Evolutionary conservation across 2,113 vertebrate genomes (phyloP), one percentile per base, ranked within the genome.

Genomic region (Pangasianodon gigas): DNA sequence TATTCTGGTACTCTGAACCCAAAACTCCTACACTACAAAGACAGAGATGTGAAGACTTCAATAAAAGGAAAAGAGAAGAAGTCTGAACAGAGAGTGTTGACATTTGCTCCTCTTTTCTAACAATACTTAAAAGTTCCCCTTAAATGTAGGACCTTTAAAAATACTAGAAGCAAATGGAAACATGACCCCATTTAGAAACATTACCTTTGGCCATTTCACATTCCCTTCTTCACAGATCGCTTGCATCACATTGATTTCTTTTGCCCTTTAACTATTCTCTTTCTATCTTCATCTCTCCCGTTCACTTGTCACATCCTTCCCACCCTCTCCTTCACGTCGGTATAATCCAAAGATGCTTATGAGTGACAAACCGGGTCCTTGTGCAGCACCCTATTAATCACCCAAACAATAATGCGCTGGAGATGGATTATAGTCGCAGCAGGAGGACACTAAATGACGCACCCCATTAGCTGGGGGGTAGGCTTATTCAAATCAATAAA

Each of bases 311-410:
- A 14, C 16, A 67, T 62, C 56, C 44, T 74, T 1, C 24, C 54
- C 11, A 51, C 89, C 48, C 18, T 52, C 80, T 84, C 18, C 69
- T 46, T 21, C 81, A 24, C 6, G n/a, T 77, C 10, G 11, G 44
- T 89, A 48, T 83, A 82, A 89, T 91, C 89, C 88, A 89, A 90
- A 1, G 94, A 95, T 80, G 92, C 92, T 91, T 91, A 52, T 92
- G 94, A 96, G 93, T 96, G 95, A 96, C 95, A 96, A 95, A 95
- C 93, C 94, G 37, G 94, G 91, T 92, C 96, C 91, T 94, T 93
- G 94, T 92, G 94, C 93, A 93, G 95, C 93, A 95, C 95, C 93
- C 96, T 96, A 97, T 97, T 97, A 97, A 97, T 97, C 96, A 96
- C 89, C 92, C 92, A 94, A 94, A 93, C 95, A 96, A 96, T 91